These are phyloP conservation scores for Macropodus opercularis DNA, from an alignment of 2,797 vertebrate genomes.

Conservation along the genomic window DNA sequence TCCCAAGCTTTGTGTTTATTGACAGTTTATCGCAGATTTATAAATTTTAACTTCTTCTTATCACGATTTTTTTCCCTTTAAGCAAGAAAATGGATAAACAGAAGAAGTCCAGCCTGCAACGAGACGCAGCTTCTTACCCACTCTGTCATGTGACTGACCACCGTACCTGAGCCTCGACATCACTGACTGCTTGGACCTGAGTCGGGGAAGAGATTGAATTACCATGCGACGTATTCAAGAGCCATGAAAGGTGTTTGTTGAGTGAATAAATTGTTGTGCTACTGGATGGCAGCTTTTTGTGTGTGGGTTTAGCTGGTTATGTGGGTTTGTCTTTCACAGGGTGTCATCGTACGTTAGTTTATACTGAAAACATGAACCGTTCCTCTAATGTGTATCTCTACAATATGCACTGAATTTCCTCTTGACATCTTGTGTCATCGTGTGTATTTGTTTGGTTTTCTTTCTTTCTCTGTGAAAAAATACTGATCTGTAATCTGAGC, in stretches of 20 bases:
- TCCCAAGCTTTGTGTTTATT: too few relatives aligned
- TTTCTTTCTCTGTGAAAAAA: background rate
- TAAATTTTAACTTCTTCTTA: background rate
- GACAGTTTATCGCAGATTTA: background rate
- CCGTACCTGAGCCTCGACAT: background rate
- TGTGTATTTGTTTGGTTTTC: background rate
- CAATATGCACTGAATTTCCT: background rate
- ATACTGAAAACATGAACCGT: background rate
- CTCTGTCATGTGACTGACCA: background rate
- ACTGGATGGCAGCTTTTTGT: conserved; percentile 5
- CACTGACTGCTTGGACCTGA: background rate
- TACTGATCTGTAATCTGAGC: conserved; percentile 30
- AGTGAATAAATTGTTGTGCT: background rate
- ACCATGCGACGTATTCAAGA: conserved; percentile 7
- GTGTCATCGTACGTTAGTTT: conserved; percentile 6
- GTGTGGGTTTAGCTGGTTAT: background rate
- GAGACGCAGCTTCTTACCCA: conserved; percentile 50
- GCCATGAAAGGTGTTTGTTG: conserved; percentile 9
- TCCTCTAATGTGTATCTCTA: conserved; percentile 11
- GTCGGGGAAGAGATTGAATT: conserved; percentile 32
- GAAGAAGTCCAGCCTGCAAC: conserved; percentile 10
- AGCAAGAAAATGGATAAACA: conserved; percentile 44
- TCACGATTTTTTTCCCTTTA: conserved; percentile 29
- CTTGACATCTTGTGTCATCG: conserved; percentile 1
- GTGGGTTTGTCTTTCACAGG: background rate